Evolutionary conservation across 2,888 invertebrate genomes (phyloP), one percentile per base, ranked within the genome.

Genomic region (Cataglyphis altisquamis): DNA sequence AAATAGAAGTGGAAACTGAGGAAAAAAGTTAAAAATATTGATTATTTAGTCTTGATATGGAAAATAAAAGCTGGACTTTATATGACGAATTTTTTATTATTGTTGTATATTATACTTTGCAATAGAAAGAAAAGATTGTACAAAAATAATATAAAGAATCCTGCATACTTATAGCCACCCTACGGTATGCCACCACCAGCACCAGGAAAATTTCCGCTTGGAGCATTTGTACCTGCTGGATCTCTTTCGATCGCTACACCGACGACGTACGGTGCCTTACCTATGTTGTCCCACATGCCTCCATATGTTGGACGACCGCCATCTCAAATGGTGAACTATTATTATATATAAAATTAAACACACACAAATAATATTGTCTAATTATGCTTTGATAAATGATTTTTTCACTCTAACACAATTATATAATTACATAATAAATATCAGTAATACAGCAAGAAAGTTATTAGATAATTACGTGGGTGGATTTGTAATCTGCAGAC

Each of bases 291-390:
- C 29, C 94, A 93, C 80, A 90, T 94, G 87, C 90, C 68, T 48
- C 39, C 92, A 70, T 93, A 93, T 82, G 87, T 87, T 64, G 89
- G 89, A 86, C 91, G 93, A 82, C 94, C 93, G 67, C 90, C 93
- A 62, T 93, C 94, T 77, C 94, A 94, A 90, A 92, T 94, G 90
- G 94, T 92, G 89, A 91, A 88, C 86, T 41, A 15, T 57, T 18
- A 25, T 1, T 25, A 25, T 25, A 25, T 25, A 25, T 25, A 25
- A 1, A 25, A 25, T 25, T 25, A 25, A 25, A 25, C n/a, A 21
- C 0, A 21, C 3, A 55, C 15, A n/a, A 68, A 68, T 48, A 67
- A 64, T 45, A 68, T 48, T 68, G 18, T 21, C 4, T 66, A 25
- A 21, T 18, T 9, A 10, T 41, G 36, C 21, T 66, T 21, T 9